phyloP scores from a whole-genome alignment of 2,113 vertebrate genomes.

The Prunella himalayana region DNA sequence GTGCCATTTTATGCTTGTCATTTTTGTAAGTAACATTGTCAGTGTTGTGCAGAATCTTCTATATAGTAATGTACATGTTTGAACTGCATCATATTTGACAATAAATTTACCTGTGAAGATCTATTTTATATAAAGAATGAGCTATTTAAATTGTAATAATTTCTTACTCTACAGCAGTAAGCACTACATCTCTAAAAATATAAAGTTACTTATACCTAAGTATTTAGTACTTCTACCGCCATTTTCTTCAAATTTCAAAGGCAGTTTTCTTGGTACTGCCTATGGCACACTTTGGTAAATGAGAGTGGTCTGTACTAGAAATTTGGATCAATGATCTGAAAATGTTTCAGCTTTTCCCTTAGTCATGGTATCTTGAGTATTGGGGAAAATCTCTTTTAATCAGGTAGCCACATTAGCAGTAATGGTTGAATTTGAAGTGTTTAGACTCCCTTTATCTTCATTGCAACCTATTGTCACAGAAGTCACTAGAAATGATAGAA shows the following conservation, averaged over 20 bases:
- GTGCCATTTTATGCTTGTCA: background rate
- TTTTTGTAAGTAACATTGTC: background rate
- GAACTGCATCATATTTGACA: background rate
- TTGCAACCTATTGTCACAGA: background rate
- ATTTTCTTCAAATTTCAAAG: background rate
- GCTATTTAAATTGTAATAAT: background rate
- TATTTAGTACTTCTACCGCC: background rate
- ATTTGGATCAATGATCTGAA: background rate
- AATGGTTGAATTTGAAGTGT: background rate
- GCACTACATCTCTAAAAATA: background rate
- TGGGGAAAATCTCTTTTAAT: background rate
- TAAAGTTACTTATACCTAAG: background rate
- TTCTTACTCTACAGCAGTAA: background rate
- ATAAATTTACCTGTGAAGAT: background rate
- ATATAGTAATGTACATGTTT: background rate
- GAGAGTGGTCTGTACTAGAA: background rate
- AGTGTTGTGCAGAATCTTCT: background rate
- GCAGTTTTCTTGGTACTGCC: background rate
- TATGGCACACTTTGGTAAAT: background rate
- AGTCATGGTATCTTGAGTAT: background rate
- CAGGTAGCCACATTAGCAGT: background rate
- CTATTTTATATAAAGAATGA: background rate
- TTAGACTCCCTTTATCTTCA: background rate
- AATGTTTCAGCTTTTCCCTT: background rate
- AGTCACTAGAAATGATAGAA: background rate